Evolutionary conservation across 2,888 invertebrate species (phyloP), one percentile per base, ranked within the genome.

Genomic region (Sinotaia quadrata): DNA sequence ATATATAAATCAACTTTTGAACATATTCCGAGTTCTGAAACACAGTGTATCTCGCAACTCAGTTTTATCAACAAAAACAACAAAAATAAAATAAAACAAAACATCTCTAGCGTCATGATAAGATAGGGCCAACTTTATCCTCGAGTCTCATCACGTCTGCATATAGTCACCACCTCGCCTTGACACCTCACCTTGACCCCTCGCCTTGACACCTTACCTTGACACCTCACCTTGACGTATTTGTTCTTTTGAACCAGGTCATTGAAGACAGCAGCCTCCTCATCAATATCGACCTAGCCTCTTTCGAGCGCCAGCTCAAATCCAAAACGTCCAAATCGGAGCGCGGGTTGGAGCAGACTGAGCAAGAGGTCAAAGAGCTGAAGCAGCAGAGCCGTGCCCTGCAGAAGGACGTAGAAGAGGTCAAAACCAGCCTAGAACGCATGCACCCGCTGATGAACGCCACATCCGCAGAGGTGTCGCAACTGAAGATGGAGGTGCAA

Each of bases 401-500:
- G 41, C 61, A 47, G 41, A 59, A 54, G 24, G 67, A 27, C 31
- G 29, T 68, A 27, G 62, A 58, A 24, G 12, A 15, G 1, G 4
- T 65, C 37, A 47, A 67, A 31, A 15, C 60, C 12, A 10, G 24
- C 31, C 71, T 71, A 36, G 12, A 31, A 2, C 37, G n/a, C 18
- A 52, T 75, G 29, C 24, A 41, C 33, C 37, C 29, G 21, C 37
- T 33, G 27, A 27, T 69, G 10, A 61, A 67, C 15, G 54, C 52
- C 18, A 60, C 75, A n/a, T 36, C 68, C 31, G 47, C 57, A 27
- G 44, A 68, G 31, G 34, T 79, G 21, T 47, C 36, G 5, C 56
- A 67, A 7, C 69, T 79, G 18, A 67, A 73, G 57, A 69, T 66
- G 12, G 79, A 79, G 52, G 68, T 73, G 2, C 60, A 69, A 34